A percentile compares a stretch with the other conserved stretches of the same genome.
These are phyloP conservation scores for Diloba caeruleocephala DNA, from an alignment of 2,888 invertebrate genomes.

Conservation along the genomic window DNA sequence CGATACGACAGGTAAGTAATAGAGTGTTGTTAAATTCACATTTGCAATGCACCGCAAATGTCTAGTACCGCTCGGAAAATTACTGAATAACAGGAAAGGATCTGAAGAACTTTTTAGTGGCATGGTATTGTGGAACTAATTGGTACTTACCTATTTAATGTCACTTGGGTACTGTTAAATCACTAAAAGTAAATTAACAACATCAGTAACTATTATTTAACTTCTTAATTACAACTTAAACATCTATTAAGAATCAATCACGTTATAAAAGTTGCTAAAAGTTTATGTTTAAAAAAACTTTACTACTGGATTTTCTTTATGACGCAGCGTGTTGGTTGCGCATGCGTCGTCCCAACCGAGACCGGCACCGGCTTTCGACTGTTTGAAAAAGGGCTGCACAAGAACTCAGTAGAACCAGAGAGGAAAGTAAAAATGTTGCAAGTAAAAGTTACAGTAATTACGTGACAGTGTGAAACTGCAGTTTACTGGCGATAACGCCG, in stretches of 20 bases:
- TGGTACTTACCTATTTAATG: constrained; percentile 23
- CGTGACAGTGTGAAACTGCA: constrained; percentile 51
- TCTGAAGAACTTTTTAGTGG: background rate
- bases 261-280: background rate
- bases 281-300: constrained; percentile 21
- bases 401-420: constrained; percentile 57
- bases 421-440: constrained; percentile 77
- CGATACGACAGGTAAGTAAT: constrained; percentile 17
- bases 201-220: no score
- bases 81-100: constrained; percentile 20
- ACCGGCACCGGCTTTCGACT: constrained; percentile 68
- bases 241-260: background rate
- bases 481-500: constrained; percentile 24
- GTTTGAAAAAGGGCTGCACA: constrained; percentile 77
- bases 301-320: constrained; percentile 53
- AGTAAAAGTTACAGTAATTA: constrained; percentile 73
- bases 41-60: constrained; percentile 41
- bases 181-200: background rate
- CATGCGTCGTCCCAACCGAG: constrained; percentile 49
- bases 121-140: constrained; percentile 7
- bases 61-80: constrained; percentile 34
- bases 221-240: background rate
- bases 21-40: constrained; percentile 39
- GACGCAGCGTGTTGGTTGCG: constrained; percentile 44
- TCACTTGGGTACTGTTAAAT: background rate